Percentiles rank a stretch among this genome's conserved stretches.
These are phyloP conservation scores for Protophormia terraenovae DNA, from an alignment of 2,888 invertebrate genomes.

Conservation along the genomic window DNA sequence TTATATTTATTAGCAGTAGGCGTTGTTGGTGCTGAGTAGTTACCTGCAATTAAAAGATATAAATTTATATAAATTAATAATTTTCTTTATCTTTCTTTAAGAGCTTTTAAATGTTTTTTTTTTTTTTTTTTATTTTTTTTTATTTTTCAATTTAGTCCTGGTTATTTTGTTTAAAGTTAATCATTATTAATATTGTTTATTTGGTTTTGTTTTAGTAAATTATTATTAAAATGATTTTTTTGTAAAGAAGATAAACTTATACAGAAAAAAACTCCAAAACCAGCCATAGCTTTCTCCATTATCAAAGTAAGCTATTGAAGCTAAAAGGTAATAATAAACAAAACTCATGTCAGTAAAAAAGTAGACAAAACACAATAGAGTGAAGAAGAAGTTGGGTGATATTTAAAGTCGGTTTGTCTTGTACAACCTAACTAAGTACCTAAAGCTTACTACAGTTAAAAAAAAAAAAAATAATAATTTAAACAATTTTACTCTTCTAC, in stretches of 20 bases:
- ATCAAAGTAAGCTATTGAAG: neutral
- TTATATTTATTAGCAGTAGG: slow-evolving; percentile 52
- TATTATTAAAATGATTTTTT: slow-evolving; percentile 44
- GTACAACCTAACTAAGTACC: neutral
- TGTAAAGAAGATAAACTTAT: neutral
- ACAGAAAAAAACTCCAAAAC: slow-evolving; percentile 21
- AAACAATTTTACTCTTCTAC: too few species aligned
- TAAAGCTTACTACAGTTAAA: neutral
- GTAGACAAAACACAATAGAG: slow-evolving; percentile 19
- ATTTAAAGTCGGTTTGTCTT: neutral
- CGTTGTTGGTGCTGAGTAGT: slow-evolving; percentile 70
- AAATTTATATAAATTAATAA: neutral
- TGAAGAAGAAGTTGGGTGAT: neutral
- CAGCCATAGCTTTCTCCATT: slow-evolving; percentile 37
- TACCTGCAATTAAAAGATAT: slow-evolving; percentile 74
- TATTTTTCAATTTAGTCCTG: slow-evolving; percentile 37
- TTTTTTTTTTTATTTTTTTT: too few species aligned
- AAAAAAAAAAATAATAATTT: neutral
- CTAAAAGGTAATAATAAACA: neutral
- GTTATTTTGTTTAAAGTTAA: slow-evolving; percentile 52
- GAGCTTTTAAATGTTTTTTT: too few species aligned
- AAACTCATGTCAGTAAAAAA: neutral
- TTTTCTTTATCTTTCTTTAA: neutral
- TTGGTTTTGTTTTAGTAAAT: slow-evolving; percentile 61
- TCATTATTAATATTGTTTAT: slow-evolving; percentile 43